These are phyloP conservation scores for Eugnorisma glareosa DNA, from an alignment of 2,888 invertebrate species.

Conservation along the genomic window DNA sequence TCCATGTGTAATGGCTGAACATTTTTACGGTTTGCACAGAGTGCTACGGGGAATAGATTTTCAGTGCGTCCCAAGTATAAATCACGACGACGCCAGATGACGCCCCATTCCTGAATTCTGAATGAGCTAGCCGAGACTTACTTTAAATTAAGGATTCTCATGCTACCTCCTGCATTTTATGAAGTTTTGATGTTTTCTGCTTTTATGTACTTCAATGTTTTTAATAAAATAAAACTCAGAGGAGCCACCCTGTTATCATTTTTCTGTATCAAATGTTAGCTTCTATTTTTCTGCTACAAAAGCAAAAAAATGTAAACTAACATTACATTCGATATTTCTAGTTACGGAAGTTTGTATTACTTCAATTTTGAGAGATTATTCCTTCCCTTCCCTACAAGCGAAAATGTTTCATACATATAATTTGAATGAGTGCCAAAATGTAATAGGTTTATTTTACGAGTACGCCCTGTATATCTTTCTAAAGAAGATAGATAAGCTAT, in stretches of 20 bases:
- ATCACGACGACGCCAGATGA: constrained; percentile 83
- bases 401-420: constrained; percentile 67
- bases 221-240: constrained; percentile 6
- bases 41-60: constrained; percentile 72
- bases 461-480: constrained; percentile 60
- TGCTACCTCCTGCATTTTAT: constrained; percentile 58
- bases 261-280: background rate
- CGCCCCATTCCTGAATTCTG: constrained; percentile 83
- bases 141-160: constrained; percentile 71
- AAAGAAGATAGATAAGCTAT: constrained; percentile 61
- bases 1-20: constrained; percentile 69
- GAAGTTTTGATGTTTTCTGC: constrained; percentile 35
- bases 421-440: constrained; percentile 75
- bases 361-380: constrained; percentile 30
- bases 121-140: constrained; percentile 77
- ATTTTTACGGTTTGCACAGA: constrained; percentile 67
- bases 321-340: background rate
- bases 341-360: constrained; percentile 9
- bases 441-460: constrained; percentile 59
- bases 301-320: background rate
- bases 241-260: too few relatives aligned
- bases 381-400: constrained; percentile 15
- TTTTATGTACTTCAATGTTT: constrained; percentile 37
- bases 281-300: background rate
- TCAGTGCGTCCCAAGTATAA: constrained; percentile 80